Evolutionary conservation across 1,140 invertebrate species (phyloP), one percentile per base, ranked within the genome.

Genomic region (Gonatopus flavifemur): DNA sequence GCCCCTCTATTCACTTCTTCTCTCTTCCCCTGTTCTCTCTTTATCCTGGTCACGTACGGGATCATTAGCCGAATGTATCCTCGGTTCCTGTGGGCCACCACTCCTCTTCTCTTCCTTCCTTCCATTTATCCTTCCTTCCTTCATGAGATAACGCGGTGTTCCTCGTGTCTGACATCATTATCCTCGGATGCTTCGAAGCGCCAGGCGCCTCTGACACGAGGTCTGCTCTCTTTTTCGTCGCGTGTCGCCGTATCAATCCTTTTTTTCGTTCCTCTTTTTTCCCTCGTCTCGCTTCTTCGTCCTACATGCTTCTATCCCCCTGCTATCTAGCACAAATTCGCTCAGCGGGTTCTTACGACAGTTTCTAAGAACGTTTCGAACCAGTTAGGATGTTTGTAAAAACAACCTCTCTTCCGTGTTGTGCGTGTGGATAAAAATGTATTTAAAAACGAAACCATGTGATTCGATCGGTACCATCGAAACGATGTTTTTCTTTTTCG

Each of bases 41-140:
- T n/a, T n/a, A n/a, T n/a, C 64, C 49, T 62, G 64, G 63, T 72
- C 67, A 69, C 67, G 70, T 69, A 69, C 62, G 63, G 65, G 67
- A 72, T 72, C 66, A 72, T 72, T 74, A 72, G 66, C 61, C 57
- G 42, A 57, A 70, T 64, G 25, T 7, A 71, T 70, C 72, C 70
- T 70, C 67, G 64, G 57, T 59, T 19, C 55, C 49, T 60, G 63
- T 43, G 49, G 49, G 56, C 49, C 19, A 39, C 39, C 39, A 28
- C 24, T 16, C 39, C 13, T 15, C 24, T 10, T 20, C 36, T 6
- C 12, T 12, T 6, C 12, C n/a, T n/a, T n/a, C n/a, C n/a, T n/a
- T n/a, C n/a, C n/a, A n/a, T n/a, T n/a, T n/a, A n/a, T n/a, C n/a
- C n/a, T n/a, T n/a, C n/a, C n/a, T n/a, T n/a, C n/a, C n/a, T n/a